Evolutionary conservation across 2,113 vertebrate genomes (phyloP).

Genomic region (Megalops atlanticus): DNA sequence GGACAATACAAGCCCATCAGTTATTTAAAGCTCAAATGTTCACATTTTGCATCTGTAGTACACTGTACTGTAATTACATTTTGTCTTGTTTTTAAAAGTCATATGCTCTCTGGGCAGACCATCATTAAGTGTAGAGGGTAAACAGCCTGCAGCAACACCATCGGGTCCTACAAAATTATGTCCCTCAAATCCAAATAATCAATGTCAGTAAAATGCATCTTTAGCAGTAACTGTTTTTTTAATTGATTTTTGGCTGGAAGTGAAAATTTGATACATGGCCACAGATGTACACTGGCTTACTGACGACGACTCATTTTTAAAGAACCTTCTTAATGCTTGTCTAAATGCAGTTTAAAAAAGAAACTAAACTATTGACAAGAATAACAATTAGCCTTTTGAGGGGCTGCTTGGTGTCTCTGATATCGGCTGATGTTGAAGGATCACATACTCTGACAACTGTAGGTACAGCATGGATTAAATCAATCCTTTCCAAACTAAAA

Average conservation of each 20-base stretch:
- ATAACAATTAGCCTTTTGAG: neutral
- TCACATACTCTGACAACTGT: neutral
- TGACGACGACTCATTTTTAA: neutral
- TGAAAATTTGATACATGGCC: neutral
- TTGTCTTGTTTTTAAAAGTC: neutral
- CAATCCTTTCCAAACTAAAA: slow-evolving; percentile 17
- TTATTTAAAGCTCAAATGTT: neutral
- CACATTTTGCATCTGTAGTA: neutral
- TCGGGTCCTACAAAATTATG: neutral
- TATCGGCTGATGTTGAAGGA: neutral
- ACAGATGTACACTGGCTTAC: neutral
- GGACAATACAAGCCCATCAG: neutral
- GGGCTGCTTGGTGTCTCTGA: neutral
- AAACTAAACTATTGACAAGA: neutral
- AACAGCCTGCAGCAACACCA: slow-evolving; percentile 3
- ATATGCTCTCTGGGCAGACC: neutral
- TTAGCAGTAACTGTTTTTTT: neutral
- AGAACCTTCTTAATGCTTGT: slow-evolving; percentile 6
- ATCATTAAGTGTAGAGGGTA: neutral
- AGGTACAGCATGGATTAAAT: slow-evolving; percentile 12
- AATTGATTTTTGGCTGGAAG: neutral
- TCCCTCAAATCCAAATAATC: neutral
- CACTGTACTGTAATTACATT: neutral
- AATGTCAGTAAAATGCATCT: neutral
- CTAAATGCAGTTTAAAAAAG: neutral